Evolutionary conservation across 64 coral and sea anemone species (phyloP).

Genomic region (Actinia tenebrosa): DNA sequence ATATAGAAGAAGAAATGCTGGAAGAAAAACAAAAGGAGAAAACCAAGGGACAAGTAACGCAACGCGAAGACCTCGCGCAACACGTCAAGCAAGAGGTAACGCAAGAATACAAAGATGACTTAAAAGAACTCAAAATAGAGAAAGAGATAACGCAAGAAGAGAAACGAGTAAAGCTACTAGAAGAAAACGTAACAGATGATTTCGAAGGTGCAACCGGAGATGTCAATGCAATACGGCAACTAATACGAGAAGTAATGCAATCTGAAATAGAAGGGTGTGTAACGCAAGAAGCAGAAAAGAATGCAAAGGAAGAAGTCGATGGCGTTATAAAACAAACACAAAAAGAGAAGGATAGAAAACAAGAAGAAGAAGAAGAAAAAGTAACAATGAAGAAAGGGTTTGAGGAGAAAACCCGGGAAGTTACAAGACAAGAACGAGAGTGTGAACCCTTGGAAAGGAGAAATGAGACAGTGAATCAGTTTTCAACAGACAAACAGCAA

Average conservation of each 20-base stretch:
- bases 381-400: background rate
- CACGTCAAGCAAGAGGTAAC: background rate
- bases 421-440: background rate
- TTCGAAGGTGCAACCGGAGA: background rate
- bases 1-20: background rate
- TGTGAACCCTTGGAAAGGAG: background rate
- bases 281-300: background rate
- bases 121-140: background rate
- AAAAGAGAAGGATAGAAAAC: background rate
- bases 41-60: background rate
- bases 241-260: background rate
- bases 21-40: no score
- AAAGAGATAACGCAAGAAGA: background rate
- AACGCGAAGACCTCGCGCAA: background rate
- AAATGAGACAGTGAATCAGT: no score
- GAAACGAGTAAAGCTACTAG: background rate
- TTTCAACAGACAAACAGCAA: background rate
- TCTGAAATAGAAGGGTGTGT: background rate
- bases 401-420: background rate
- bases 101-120: background rate
- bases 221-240: background rate
- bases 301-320: background rate
- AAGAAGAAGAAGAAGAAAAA: background rate
- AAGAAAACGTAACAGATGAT: background rate
- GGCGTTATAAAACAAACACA: background rate